Conservation (phyloP, 2,888 invertebrate genomes). For the Hirtodrosophila cameraria region DNA sequence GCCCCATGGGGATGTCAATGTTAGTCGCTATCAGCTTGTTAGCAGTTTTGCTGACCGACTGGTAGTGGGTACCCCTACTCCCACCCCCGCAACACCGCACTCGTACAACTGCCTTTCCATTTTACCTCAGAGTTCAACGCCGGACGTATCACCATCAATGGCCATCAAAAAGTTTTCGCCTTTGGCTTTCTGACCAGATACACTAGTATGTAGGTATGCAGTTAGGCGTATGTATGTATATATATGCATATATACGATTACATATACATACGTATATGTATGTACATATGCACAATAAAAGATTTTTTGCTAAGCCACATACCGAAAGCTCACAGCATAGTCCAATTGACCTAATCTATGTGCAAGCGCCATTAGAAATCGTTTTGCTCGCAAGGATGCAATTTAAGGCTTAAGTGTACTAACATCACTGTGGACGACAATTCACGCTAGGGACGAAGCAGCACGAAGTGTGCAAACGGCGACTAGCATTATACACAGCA, state of each 20-base stretch:
- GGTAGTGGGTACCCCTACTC: slow-evolving; percentile 1
- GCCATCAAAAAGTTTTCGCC: slow-evolving; percentile 65
- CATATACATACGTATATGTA: neutral
- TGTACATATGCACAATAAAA: slow-evolving; percentile 23
- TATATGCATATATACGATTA: neutral
- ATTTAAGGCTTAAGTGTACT: too few species aligned
- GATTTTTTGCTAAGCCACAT: slow-evolving; percentile 39
- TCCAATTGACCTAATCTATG: slow-evolving; percentile 77
- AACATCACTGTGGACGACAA: too few species aligned
- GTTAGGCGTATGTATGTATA: neutral
- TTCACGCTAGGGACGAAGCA: too few species aligned
- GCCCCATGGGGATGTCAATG: slow-evolving; percentile 65
- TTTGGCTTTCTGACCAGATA: slow-evolving; percentile 56
- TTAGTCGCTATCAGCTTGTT: slow-evolving; percentile 63
- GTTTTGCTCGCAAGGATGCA: slow-evolving; percentile 62
- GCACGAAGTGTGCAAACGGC: too few species aligned
- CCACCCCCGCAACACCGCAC: neutral
- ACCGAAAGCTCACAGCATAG: slow-evolving; percentile 48
- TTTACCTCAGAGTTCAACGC: slow-evolving; percentile 40
- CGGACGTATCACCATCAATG: slow-evolving; percentile 70
- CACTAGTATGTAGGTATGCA: neutral
- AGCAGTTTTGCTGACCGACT: slow-evolving; percentile 56
- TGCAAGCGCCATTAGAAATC: slow-evolving; percentile 73
- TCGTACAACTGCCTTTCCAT: slow-evolving; percentile 1
- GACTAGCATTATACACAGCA: too few species aligned